Base-by-base conservation (phyloP, 2,113 vertebrate species). In the Xiphophorus couchianus region DNA sequence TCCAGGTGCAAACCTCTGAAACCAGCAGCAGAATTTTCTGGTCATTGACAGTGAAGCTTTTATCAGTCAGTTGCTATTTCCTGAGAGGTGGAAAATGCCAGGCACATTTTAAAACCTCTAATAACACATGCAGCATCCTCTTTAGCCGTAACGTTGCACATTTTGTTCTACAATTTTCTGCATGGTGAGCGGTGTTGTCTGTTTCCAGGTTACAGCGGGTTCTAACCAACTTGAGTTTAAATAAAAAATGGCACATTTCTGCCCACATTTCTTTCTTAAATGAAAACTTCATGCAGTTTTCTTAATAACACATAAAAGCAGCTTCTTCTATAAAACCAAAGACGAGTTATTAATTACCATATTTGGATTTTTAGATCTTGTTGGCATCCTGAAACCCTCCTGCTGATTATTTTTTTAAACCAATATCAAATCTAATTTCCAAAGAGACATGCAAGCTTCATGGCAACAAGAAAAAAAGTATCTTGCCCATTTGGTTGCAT, bases 401-500 rank as follows among this genome's bases (percentile, higher is more conserved):
- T 61, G 44, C 62, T 87, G 62, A 68, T 70, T 74, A 69, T 62
- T 69, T 69, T 72, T 58, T 19, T 54, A 54, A 25, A 19, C 25
- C 1, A 61, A 76, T 82, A 73, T 62, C 9, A 83, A 80, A 86
- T 80, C 37, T 80, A 14, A 82, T 65, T 71, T 37, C 73, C 69
- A 30, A 37, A 30, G 77, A 84, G 65, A 77, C 85, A 69, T 84
- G 63, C 73, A 42, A 60, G 72, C 51, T 64, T 81, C 88, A 91
- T 88, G 81, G 86, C 75, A 91, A 90, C 84, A 64, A 31, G 63
- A 76, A 51, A 39, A n/a, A 30, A 62, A 37, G 1, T 22, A 54
- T 48, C 15, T 42, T 69, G 12, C 62, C 84, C 19, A 78, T 83
- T 88, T 82, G 67, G 29, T 77, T 86, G 63, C 12, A 71, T 83